Base-by-base conservation (phyloP, 1,140 invertebrate genomes). In the Calycopis cecrops region DNA sequence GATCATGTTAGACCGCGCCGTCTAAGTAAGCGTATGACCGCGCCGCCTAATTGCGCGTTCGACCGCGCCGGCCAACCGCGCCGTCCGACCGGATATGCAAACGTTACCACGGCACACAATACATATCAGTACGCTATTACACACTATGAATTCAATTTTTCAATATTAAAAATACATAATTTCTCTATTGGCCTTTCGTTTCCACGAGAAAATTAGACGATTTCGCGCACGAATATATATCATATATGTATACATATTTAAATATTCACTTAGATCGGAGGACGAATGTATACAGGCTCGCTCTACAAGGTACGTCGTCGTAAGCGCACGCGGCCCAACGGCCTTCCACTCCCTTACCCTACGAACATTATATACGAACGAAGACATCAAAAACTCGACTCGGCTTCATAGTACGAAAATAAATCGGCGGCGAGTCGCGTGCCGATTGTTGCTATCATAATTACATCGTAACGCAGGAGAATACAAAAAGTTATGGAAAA, bases 121-220 rank as follows among this genome's bases (percentile, higher is more conserved):
- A 83, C 71, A 82, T 76, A 72, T 62, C 67, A 76, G 73, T 76
- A 81, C 76, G 75, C 78, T 82, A 82, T 74, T 71, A 69, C 64
- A 67, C 69, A 77, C 78, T 86, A 85, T 83, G 71, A 81, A 80
- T 80, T 71, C 76, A 75, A 76, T 68, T 53, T 80, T 74, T 81
- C 73, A 82, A 81, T 87, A 87, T 84, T 87, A 87, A 87, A 86
- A 87, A 85, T 86, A 86, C 81, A 74, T 83, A 83, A 83, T 86
- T 85, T 86, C 79, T 86, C 81, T 86, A 80, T 83, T 85, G 80
- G 80, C 83, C 69, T 68, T 77, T 84, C 74, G 70, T 76, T 76
- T 77, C 71, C 71, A 84, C 79, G 74, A 85, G 83, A 86, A 84
- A 85, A 85, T 81, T 86, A 80, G 83, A 75, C 81, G 68, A 60